Conservation (phyloP, 1,140 invertebrate genomes). For the Tetraneura akinire region DNA sequence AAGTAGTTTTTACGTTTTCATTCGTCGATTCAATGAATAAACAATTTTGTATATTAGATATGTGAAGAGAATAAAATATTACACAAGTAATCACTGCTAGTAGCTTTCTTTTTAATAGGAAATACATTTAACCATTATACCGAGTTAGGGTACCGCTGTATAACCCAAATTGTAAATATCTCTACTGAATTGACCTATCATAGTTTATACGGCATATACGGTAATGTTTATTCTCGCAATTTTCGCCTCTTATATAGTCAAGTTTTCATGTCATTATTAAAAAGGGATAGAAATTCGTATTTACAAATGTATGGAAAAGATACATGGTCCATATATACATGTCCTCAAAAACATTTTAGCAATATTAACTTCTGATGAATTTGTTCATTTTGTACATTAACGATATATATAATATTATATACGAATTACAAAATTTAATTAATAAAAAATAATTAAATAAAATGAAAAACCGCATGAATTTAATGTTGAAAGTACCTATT, state of each 20-base stretch:
- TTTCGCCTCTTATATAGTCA: background rate
- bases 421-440: no score
- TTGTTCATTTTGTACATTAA: no score
- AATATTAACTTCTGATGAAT: no score
- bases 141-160: background rate
- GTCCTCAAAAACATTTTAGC: no score
- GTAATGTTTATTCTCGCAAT: slow-evolving; percentile 5
- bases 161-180: slow-evolving; percentile 8
- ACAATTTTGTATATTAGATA: background rate
- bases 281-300: no score
- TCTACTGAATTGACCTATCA: background rate
- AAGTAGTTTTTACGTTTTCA: background rate
- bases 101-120: background rate
- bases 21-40: background rate
- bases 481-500: no score
- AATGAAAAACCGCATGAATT: no score
- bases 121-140: background rate
- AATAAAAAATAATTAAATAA: no score
- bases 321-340: no score
- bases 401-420: no score
- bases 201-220: background rate
- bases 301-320: no score
- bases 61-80: background rate
- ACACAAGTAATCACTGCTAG: background rate
- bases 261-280: no score